Evolutionary conservation across 2,113 vertebrate species (phyloP).

Genomic region (Erythrocebus patas): DNA sequence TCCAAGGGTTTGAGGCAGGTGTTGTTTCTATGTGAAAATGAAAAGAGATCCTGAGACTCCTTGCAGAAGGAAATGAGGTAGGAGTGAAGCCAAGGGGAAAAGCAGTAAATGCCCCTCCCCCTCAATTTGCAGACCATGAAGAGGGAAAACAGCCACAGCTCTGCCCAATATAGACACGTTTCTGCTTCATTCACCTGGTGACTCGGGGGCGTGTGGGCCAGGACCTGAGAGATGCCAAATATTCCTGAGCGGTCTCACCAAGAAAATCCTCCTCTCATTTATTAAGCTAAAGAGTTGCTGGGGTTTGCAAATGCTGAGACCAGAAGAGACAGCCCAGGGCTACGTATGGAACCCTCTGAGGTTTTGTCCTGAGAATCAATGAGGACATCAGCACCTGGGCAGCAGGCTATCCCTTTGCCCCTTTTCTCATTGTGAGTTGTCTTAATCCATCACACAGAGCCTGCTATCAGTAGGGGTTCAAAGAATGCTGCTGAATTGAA

Average conservation of each 20-base stretch:
- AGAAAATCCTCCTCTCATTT: not conserved
- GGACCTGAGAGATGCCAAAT: not conserved
- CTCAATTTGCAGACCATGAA: not conserved
- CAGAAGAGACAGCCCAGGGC: not conserved
- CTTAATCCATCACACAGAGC: not conserved
- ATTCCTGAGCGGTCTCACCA: not conserved
- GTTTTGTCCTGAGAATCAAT: not conserved
- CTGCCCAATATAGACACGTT: not conserved
- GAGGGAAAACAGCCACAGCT: not conserved
- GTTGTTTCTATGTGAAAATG: not conserved
- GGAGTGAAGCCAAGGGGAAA: not conserved
- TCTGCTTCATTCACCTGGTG: not conserved
- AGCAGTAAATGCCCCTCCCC: not conserved
- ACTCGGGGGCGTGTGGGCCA: not conserved
- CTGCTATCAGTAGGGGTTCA: not conserved
- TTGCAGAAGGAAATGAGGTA: not conserved
- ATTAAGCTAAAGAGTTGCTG: not conserved
- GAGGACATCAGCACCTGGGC: not conserved
- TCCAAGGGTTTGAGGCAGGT: not conserved
- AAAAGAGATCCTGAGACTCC: not conserved
- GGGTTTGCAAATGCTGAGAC: not conserved
- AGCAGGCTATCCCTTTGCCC: not conserved
- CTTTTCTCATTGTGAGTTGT: not conserved
- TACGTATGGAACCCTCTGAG: not conserved
- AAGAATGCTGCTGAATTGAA: not conserved